Percentiles rank a stretch among this genome's conserved stretches.
Conservation (phyloP, 2,888 invertebrate genomes). For the Cartodere bifasciata region DNA sequence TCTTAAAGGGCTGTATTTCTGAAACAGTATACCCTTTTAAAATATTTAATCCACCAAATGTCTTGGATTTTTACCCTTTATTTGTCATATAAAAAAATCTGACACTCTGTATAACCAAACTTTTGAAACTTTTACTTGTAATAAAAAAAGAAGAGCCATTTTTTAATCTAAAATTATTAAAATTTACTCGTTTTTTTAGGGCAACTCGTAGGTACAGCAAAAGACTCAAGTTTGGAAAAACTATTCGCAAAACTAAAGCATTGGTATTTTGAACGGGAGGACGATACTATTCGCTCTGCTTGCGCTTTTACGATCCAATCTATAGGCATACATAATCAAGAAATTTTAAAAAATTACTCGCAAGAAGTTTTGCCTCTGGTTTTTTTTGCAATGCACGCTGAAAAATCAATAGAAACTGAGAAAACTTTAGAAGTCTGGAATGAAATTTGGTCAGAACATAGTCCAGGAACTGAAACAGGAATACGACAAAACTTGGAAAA, state of each 20-base stretch:
- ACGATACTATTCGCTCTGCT: conserved; percentile 60
- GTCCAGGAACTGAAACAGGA: conserved; percentile 77
- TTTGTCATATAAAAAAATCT: too few species aligned
- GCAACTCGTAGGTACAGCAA: conserved; percentile 71
- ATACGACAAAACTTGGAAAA: conserved; percentile 62
- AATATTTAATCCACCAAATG: too few species aligned
- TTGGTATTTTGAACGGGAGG: conserved; percentile 60
- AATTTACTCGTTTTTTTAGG: too few species aligned
- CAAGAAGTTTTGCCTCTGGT: conserved; percentile 65
- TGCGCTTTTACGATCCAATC: conserved; percentile 67
- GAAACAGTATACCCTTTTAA: too few species aligned
- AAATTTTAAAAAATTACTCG: conserved; percentile 66
- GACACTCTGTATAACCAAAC: too few species aligned
- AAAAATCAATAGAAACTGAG: conserved; percentile 51
- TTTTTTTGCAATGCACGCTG: conserved; percentile 84
- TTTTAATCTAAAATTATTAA: too few species aligned
- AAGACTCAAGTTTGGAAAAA: conserved; percentile 57
- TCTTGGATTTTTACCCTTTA: too few species aligned
- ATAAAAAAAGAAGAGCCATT: too few species aligned
- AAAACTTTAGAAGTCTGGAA: conserved; percentile 65
- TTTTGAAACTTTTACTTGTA: too few species aligned
- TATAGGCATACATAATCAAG: conserved; percentile 71
- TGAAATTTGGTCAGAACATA: conserved; percentile 80
- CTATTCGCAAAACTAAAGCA: conserved; percentile 46
- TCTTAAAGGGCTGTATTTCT: too few species aligned